Conservation (phyloP, 2,888 invertebrate species). For the Diogma glabrata region DNA sequence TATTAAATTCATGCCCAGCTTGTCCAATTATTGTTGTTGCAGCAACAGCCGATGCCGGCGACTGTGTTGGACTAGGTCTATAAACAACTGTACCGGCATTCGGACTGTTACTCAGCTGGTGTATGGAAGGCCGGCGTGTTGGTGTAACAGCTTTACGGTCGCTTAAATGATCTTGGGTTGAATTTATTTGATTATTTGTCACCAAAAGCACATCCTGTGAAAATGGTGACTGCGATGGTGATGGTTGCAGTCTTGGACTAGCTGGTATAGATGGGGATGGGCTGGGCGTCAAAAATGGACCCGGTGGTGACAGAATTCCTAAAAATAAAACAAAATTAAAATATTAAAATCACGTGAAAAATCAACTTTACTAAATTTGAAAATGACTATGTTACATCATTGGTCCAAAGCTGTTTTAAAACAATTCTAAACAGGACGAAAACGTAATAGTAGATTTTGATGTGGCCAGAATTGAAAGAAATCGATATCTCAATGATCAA, state of each 20-base stretch:
- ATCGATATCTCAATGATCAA: no score
- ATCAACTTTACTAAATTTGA: no score
- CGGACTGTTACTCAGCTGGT: constrained; percentile 37
- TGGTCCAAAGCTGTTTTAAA: no score
- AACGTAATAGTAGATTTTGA: no score
- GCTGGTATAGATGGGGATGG: constrained; percentile 39
- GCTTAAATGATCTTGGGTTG: constrained; percentile 36
- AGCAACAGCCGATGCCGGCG: constrained; percentile 34
- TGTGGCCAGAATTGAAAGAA: no score
- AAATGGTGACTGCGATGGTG: constrained; percentile 37
- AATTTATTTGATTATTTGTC: constrained; percentile 36
- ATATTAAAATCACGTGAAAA: no score
- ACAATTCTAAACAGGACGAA: no score
- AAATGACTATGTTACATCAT: no score
- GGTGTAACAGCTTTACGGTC: constrained; percentile 39
- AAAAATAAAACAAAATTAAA: constrained; percentile 18
- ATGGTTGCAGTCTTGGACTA: constrained; percentile 38
- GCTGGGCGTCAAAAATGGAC: constrained; percentile 40
- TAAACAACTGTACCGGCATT: constrained; percentile 37
- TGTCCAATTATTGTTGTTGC: constrained; percentile 35
- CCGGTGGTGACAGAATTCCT: constrained; percentile 40
- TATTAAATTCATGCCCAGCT: constrained; percentile 37
- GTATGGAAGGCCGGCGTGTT: constrained; percentile 37
- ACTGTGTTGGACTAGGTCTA: constrained; percentile 38
- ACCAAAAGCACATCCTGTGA: constrained; percentile 38